Conservation (phyloP, 2,113 vertebrate species). For the Rhombomys opimus region DNA sequence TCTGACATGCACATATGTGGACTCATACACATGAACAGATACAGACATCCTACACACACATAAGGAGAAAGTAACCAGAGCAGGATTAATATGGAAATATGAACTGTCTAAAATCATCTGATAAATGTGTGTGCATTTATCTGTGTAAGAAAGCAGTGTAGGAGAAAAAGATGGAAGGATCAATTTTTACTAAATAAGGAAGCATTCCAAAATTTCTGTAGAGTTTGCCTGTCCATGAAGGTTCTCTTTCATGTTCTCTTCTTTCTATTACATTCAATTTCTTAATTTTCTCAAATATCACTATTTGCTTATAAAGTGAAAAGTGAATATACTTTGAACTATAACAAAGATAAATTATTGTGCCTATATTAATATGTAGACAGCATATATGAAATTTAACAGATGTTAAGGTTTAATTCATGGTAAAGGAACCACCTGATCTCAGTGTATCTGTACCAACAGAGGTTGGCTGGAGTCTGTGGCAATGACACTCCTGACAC, state of each 20-base stretch:
- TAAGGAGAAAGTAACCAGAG: too few species aligned
- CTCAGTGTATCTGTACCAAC: background rate
- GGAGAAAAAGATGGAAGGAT: background rate
- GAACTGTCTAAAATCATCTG: background rate
- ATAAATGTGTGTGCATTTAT: background rate
- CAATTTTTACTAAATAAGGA: background rate
- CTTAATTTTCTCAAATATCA: background rate
- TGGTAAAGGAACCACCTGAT: background rate
- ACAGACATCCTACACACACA: background rate
- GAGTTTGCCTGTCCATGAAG: background rate
- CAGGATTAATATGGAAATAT: background rate
- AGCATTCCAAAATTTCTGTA: background rate
- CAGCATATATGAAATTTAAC: background rate
- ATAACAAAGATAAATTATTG: background rate
- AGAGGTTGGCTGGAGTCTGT: background rate
- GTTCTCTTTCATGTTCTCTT: constrained; percentile 16
- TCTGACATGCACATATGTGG: background rate
- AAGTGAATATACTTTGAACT: background rate
- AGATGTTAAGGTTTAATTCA: background rate
- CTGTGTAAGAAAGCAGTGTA: fast-evolving
- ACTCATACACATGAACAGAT: background rate
- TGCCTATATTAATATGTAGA: background rate
- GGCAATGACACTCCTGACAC: background rate
- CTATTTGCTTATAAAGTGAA: background rate
- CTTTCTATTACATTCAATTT: background rate